Evolutionary conservation across 2,113 vertebrate species (phyloP).

Genomic region (Pollachius pollachius): DNA sequence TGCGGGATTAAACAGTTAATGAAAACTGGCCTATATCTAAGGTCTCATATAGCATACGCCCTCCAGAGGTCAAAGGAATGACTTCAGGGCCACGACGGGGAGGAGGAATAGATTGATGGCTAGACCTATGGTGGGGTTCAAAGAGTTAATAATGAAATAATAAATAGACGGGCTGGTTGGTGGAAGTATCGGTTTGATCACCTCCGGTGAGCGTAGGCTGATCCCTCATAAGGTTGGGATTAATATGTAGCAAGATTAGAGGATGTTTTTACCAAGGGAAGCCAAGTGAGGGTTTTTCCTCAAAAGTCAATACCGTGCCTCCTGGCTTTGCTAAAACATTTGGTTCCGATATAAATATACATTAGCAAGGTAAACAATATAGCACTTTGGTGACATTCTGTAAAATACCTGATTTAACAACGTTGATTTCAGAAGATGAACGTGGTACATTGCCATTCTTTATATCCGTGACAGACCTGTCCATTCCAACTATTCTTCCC

Average conservation of each 20-base stretch:
- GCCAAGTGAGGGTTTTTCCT: too few species aligned
- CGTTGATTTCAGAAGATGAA: too few species aligned
- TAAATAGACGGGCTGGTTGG: conserved; percentile 35
- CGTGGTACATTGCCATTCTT: too few species aligned
- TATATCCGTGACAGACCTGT: too few species aligned
- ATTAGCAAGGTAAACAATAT: too few species aligned
- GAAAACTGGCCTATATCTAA: conserved; percentile 16
- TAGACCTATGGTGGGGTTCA: conserved; percentile 28
- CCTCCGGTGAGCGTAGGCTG: conserved; percentile 43
- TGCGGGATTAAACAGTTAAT: conserved; percentile 28
- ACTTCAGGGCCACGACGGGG: conserved; percentile 21
- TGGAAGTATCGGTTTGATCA: conserved; percentile 44
- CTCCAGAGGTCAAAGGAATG: conserved; percentile 17
- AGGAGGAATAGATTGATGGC: conserved; percentile 24
- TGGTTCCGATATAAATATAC: too few species aligned
- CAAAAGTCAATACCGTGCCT: too few species aligned
- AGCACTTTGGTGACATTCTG: too few species aligned
- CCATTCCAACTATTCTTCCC: too few species aligned
- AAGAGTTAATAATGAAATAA: conserved; percentile 6
- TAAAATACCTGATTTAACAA: too few species aligned
- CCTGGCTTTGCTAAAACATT: too few species aligned
- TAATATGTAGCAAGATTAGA: neutral
- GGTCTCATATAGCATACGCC: conserved; percentile 24
- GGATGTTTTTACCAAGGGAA: neutral
- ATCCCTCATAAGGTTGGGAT: neutral